Evolutionary conservation across 2,113 vertebrate genomes (phyloP), one percentile per base, ranked within the genome.

Genomic region (Odocoileus virginianus): DNA sequence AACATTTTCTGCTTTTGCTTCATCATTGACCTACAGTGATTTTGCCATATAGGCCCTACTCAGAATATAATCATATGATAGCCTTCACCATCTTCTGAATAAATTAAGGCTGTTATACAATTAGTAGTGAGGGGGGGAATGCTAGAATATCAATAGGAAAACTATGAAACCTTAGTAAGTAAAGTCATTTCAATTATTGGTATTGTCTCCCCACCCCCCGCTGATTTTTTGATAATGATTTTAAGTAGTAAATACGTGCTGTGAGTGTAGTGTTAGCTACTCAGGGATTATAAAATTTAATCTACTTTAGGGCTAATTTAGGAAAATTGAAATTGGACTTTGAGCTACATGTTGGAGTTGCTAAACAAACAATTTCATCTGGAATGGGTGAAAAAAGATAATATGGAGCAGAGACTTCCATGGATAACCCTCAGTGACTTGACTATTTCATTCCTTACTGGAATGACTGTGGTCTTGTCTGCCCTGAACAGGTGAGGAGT

Each of bases 61-160:
- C 33, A 61, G 86, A 95, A 52, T 27, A 27, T 7, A 25, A 30
- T 10, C 36, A 36, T 61, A 43, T 0, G 21, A 55, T 11, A n/a
- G 6, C 13, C 8, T 21, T 5, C 23, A 4, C 5, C 14, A 55
- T 81, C 40, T 93, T 86, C 28, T 74, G 55, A 67, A 78, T 55
- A 78, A 94, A 67, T 85, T n/a, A 27, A 84, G 16, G 27, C 50
- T 40, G 17, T 85, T 25, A 67, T 88, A 7, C 50, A 94, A 81
- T 36, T 86, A 60, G n/a, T 11, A 90, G 33, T 8, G 19, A 79
- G 10, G 67, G 61, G 61, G 50, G 21, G 30, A 64, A 92, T 3
- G 45, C 36, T 88, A 86, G 47, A 43, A 28, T 57, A 91, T 79
- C 17, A 55, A 30, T 40, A 74, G 60, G 36, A 96, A 94, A 95